Base-by-base conservation (phyloP, 23 tunicate species). In the Trididemnum clinides region DNA sequence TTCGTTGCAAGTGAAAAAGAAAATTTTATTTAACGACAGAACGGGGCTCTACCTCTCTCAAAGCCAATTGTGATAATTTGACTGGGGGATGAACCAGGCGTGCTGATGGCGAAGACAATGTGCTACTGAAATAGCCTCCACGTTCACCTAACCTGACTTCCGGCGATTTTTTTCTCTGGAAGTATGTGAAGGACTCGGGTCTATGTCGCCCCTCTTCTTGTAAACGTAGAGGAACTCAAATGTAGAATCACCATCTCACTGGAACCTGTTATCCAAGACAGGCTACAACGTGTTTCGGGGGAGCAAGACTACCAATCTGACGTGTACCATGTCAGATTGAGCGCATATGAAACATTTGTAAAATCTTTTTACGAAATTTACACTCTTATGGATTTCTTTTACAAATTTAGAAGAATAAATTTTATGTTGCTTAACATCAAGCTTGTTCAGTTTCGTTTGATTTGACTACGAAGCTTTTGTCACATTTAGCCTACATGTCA, bases 91-190 rank as follows among this genome's bases (percentile, higher is more conserved):
- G 80, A 28, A 73, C 38, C 25, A 57, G 80, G 25, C 80, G 28
- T 73, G 80, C 80, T 39, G 80, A 57, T 7, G 38, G 25, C 38
- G 57, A 73, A 18, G 80, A 73, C 57, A 37, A 29, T 36, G 80
- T 73, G 33, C 10, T 73, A 57, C 57, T 73, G 25, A 73, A 37
- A 73, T 73, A 57, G 57, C 80, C 27, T 29, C 57, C 57, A 29
- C 80, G 80, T 4, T 73, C 80, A 73, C 57, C 80, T 39, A 57
- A 73, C 80, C 33, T 73, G 80, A 73, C 57, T 30, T 57, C 54
- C 33, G 37, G 80, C 57, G 80, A 73, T 73, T 73, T 73, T 39
- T 73, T 73, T 73, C 80, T 73, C 25, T 73, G 80, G 80, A 57
- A 28, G 10, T 20, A 73, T 73, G 80, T 73, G 57, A 73, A 37